A percentile compares a stretch with the other conserved stretches of the same genome.
Evolutionary conservation across 2,888 invertebrate genomes (phyloP).

Genomic region (Cantharis nigra): DNA sequence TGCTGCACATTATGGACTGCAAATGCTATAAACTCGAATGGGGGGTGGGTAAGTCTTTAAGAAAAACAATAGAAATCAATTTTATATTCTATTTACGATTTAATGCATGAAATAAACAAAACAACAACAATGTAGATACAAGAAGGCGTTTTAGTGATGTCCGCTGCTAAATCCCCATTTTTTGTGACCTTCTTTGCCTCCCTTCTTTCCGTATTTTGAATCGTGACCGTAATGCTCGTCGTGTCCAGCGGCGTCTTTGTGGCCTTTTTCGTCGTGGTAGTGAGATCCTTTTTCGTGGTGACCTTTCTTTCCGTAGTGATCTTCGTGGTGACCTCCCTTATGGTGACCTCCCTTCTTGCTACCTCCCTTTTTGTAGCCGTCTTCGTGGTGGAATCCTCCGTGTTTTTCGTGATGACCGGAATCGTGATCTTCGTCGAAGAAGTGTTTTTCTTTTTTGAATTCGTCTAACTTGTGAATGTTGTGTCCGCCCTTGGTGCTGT

Average conservation of each 20-base stretch:
- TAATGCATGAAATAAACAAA: slow-evolving; percentile 11
- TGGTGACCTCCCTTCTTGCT: slow-evolving; percentile 82
- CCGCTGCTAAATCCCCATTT: slow-evolving; percentile 67
- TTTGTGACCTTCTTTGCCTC: slow-evolving; percentile 78
- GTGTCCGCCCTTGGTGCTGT: slow-evolving; percentile 85
- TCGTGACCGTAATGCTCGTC: slow-evolving; percentile 77
- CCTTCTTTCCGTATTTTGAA: slow-evolving; percentile 78
- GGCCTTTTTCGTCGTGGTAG: slow-evolving; percentile 78
- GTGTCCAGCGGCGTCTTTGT: slow-evolving; percentile 78
- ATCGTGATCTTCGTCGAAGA: slow-evolving; percentile 84
- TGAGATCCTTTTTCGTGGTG: slow-evolving; percentile 81
- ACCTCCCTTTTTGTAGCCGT: slow-evolving; percentile 81
- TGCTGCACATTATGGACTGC: slow-evolving; percentile 34
- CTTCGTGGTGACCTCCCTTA: slow-evolving; percentile 75
- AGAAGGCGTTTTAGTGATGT: slow-evolving; percentile 14
- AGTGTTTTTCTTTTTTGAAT: slow-evolving; percentile 84
- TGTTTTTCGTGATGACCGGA: slow-evolving; percentile 82
- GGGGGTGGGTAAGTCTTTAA: slow-evolving; percentile 8
- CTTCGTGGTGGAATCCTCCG: slow-evolving; percentile 78
- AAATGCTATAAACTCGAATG: slow-evolving; percentile 29
- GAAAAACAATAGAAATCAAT: neutral
- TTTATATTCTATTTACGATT: slow-evolving; percentile 6
- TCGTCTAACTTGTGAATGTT: slow-evolving; percentile 85
- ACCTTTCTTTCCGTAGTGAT: slow-evolving; percentile 80
- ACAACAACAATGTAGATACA: slow-evolving; percentile 14